Evolutionary conservation across 2,113 vertebrate species (phyloP).

Genomic region (Stegostoma tigrinum): DNA sequence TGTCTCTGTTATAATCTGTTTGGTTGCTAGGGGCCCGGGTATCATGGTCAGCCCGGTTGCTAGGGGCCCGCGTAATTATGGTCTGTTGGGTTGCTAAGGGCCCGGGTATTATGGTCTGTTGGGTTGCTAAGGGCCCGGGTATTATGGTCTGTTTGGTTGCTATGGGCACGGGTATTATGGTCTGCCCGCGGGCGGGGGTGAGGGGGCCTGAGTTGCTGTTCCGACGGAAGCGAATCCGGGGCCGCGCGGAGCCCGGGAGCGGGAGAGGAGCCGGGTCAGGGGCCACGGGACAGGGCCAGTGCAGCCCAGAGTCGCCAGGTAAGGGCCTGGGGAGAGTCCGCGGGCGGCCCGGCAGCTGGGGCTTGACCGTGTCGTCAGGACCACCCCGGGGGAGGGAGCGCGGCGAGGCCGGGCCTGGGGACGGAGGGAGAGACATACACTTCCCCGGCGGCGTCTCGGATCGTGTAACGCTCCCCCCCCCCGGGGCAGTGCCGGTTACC

Average conservation of each 20-base stretch:
- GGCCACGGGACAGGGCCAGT: too few species aligned
- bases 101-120: too few species aligned
- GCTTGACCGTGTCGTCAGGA: too few species aligned
- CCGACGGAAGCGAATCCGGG: neutral
- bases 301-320: neutral
- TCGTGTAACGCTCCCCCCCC: too few species aligned
- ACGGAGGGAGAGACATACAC: too few species aligned
- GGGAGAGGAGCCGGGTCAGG: too few species aligned
- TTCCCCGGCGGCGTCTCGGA: too few species aligned
- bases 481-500: neutral
- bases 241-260: neutral
- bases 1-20: neutral
- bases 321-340: neutral
- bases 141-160: neutral
- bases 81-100: neutral
- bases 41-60: neutral
- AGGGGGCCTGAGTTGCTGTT: neutral
- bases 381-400: too few species aligned
- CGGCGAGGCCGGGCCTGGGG: too few species aligned
- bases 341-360: too few species aligned
- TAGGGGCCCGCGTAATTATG: neutral
- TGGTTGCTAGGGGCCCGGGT: neutral
- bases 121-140: neutral
- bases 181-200: too few species aligned
- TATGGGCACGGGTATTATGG: neutral